Evolutionary conservation across 1,140 invertebrate genomes (phyloP).

Genomic region (Physella acuta): DNA sequence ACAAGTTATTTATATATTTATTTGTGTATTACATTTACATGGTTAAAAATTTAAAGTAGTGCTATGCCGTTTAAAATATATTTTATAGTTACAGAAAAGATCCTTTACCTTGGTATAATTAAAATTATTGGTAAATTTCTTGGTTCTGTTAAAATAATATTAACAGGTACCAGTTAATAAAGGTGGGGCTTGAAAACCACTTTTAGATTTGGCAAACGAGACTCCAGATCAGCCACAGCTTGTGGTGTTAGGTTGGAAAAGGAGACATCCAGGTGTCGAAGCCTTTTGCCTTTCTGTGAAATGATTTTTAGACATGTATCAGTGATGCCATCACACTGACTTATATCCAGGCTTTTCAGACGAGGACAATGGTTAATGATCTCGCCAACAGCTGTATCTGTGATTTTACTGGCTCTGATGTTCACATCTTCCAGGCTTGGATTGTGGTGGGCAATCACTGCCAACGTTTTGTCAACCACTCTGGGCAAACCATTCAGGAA

Average conservation of each 20-base stretch:
- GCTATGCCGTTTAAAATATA: too few relatives aligned
- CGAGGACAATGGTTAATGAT: not conserved
- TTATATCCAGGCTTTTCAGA: not conserved
- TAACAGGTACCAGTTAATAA: too few relatives aligned
- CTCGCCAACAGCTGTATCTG: not conserved
- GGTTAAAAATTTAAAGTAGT: too few relatives aligned
- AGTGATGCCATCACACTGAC: constrained; percentile 15
- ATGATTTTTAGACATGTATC: not conserved
- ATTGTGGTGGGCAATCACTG: not conserved
- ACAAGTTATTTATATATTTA: too few relatives aligned
- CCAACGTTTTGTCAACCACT: not conserved
- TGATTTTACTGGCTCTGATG: not conserved
- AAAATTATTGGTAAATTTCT: too few relatives aligned
- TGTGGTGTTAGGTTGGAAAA: not conserved
- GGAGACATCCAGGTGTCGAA: constrained; percentile 15
- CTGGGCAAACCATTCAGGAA: constrained; percentile 11
- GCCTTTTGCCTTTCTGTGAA: not conserved
- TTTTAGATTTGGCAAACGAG: not conserved
- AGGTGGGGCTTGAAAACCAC: constrained; percentile 15
- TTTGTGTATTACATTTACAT: too few relatives aligned
- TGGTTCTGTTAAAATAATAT: too few relatives aligned
- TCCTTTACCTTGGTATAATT: too few relatives aligned
- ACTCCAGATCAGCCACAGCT: not conserved
- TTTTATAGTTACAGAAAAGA: too few relatives aligned
- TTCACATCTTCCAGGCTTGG: constrained; percentile 13